Conservation (phyloP, 2,797 vertebrate species). For the Acrossocheilus wenchowensis region DNA sequence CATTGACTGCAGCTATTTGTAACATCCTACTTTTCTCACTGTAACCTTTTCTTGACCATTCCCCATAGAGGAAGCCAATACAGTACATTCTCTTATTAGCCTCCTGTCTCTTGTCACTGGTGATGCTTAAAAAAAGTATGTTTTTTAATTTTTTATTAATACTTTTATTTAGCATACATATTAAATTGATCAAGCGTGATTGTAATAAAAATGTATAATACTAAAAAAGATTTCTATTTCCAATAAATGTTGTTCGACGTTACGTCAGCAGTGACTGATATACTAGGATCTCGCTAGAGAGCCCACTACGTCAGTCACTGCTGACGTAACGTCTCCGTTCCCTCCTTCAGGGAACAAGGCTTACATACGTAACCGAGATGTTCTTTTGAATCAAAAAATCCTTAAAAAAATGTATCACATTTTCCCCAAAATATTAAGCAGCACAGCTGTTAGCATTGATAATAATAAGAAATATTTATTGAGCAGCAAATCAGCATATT, state of each 20-base stretch:
- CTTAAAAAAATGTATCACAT: background rate
- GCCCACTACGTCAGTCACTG: no score
- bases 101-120: background rate
- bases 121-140: background rate
- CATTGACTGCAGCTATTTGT: conserved; percentile 26
- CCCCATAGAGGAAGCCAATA: conserved; percentile 2
- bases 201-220: background rate
- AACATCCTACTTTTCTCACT: background rate
- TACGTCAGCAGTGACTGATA: no score
- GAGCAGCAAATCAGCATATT: background rate
- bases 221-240: background rate
- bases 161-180: background rate
- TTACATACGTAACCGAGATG: no score
- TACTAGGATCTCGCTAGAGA: no score
- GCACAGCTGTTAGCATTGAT: background rate
- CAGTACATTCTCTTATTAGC: background rate
- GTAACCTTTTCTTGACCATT: conserved; percentile 19
- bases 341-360: no score
- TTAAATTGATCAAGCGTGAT: background rate
- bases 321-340: no score
- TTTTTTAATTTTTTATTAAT: background rate
- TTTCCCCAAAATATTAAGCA: background rate
- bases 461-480: background rate
- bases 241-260: background rate
- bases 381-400: background rate